Evolutionary conservation across 2,888 invertebrate species (phyloP).

Genomic region (Allolobophora icterica): DNA sequence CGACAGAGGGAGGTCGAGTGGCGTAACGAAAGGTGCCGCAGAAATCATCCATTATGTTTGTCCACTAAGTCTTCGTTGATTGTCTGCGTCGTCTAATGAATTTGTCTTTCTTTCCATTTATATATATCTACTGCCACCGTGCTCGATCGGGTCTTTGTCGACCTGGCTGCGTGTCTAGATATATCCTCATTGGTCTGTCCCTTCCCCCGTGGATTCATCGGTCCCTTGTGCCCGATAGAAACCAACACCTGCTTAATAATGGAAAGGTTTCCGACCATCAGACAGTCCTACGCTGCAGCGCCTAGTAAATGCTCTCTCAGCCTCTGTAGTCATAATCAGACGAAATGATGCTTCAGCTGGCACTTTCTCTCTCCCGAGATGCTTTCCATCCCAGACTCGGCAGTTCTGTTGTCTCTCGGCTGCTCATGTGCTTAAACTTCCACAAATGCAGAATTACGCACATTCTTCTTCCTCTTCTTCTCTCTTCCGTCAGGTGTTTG

Average conservation of each 20-base stretch:
- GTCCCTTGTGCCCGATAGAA: background rate
- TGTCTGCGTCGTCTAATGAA: constrained; percentile 17
- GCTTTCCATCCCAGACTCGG: background rate
- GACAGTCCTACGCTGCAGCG: background rate
- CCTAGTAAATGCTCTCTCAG: background rate
- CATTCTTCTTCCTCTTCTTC: too few species aligned
- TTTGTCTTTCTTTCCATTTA: background rate
- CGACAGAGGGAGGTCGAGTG: background rate
- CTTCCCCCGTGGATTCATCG: background rate
- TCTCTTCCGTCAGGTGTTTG: too few species aligned
- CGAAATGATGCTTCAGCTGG: background rate
- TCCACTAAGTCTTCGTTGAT: background rate
- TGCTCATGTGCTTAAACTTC: too few species aligned
- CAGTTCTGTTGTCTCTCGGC: too few species aligned
- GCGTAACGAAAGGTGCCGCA: background rate
- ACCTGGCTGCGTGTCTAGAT: background rate
- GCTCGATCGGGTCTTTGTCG: background rate
- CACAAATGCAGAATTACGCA: too few species aligned
- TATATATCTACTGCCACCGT: too few species aligned
- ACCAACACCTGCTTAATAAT: constrained; percentile 2
- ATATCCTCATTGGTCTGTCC: background rate
- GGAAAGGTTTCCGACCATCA: background rate
- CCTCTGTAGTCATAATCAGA: background rate
- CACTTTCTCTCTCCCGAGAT: background rate
- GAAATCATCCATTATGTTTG: background rate